Conservation (phyloP, 2,113 vertebrate genomes). For the Saccopteryx leptura region DNA sequence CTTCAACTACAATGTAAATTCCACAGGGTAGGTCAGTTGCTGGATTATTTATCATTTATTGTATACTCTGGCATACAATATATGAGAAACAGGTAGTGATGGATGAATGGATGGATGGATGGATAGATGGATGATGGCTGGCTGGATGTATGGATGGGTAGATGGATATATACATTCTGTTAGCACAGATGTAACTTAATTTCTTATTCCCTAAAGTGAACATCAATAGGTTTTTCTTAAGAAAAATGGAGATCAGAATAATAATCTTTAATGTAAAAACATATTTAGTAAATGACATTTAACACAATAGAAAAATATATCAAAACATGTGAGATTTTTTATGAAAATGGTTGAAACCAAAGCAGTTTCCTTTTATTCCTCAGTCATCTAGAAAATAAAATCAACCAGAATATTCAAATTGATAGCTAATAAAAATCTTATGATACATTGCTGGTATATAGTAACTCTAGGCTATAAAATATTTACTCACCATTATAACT, state of each 20-base stretch:
- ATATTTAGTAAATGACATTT: not conserved
- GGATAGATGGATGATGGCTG: not conserved
- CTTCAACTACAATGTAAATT: not conserved
- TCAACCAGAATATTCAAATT: constrained; percentile 26
- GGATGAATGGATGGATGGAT: not conserved
- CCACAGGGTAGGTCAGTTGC: not conserved
- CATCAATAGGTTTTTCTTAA: not conserved
- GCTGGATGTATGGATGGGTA: not conserved
- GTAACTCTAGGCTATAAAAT: not conserved
- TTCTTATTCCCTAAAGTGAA: constrained; percentile 12
- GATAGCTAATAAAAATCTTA: not conserved
- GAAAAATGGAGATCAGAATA: not conserved
- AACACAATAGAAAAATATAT: constrained; percentile 14
- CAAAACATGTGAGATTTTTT: constrained; percentile 27
- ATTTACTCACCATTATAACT: not conserved
- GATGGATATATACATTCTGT: not conserved
- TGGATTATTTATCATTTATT: not conserved
- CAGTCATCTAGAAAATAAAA: constrained; percentile 48
- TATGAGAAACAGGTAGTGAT: not conserved
- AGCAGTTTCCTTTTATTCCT: not conserved
- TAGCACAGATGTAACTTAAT: constrained; percentile 8
- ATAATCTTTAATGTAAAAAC: constrained; percentile 20
- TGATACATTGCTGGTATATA: not conserved
- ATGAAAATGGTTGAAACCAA: constrained; percentile 28
- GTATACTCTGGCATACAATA: not conserved